phyloP scores from a whole-genome alignment of 2,797 vertebrate species.

The Valencia hispanica region DNA sequence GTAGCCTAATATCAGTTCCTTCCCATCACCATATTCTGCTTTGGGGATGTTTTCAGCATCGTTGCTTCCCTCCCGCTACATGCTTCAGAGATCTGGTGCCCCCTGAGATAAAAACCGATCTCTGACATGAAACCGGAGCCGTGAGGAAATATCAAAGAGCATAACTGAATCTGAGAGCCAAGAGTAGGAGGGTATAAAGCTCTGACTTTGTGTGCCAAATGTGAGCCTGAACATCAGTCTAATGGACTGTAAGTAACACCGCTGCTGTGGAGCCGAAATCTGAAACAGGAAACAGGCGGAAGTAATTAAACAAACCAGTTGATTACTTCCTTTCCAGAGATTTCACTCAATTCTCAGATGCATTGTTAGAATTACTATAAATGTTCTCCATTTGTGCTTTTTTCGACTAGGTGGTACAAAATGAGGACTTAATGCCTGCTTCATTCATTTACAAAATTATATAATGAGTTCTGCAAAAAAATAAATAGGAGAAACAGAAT shows the following conservation, averaged over 20 bases:
- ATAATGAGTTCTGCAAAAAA: not conserved
- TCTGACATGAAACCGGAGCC: constrained; percentile 57
- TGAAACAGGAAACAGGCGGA: not conserved
- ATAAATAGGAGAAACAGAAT: constrained; percentile 4
- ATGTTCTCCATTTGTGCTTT: constrained; percentile 3
- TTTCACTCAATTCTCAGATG: constrained; percentile 25
- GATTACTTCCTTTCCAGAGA: constrained; percentile 1
- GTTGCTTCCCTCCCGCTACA: constrained; percentile 45
- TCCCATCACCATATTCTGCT: constrained; percentile 10
- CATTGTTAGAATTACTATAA: constrained; percentile 5
- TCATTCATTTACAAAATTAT: constrained; percentile 11
- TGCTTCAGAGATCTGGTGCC: constrained; percentile 40
- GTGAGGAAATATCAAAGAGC: constrained; percentile 69
- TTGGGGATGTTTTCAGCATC: constrained; percentile 44
- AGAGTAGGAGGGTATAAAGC: constrained; percentile 10
- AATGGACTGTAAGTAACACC: constrained; percentile 47
- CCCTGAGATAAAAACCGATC: constrained; percentile 52
- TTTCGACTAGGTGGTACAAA: constrained; percentile 4
- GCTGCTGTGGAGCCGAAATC: constrained; percentile 33
- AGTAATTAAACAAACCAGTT: constrained; percentile 28
- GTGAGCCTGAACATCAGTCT: constrained; percentile 41
- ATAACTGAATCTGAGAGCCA: constrained; percentile 57
- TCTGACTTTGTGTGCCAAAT: constrained; percentile 53
- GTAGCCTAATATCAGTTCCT: constrained; percentile 12
- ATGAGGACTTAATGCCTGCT: constrained; percentile 4